Base-by-base conservation (phyloP, 2,113 vertebrate species). In the Pelusios castaneus region DNA sequence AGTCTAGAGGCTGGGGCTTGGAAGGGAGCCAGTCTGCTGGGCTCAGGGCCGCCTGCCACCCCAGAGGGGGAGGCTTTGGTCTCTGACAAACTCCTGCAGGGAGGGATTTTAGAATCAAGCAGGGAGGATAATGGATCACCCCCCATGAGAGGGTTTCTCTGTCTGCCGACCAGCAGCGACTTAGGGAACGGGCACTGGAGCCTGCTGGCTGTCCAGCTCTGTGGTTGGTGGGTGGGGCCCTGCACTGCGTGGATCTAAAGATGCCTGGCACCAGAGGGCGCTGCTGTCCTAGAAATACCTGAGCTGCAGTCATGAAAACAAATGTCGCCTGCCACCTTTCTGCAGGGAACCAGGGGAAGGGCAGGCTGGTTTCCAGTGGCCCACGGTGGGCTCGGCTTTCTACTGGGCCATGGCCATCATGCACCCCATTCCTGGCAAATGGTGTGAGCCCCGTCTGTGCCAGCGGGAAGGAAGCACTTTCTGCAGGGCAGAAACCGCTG, bases 101-200 rank as follows among this genome's bases (percentile, higher is more conserved):
- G 51, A 76, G 54, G 63, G 54, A 54, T 6, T 21, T 5, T 60
- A 56, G 49, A 13, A 8, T 0, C 1, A 25, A 34, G 49, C 5
- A 84, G 60, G 51, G 58, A 56, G 47, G 27, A 41, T 79, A 41
- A 0, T 0, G 2, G 52, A 82, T 70, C 12, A 0, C 0, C 29
- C 29, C 31, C 29, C 17, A 54, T 3, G 31, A 52, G 47, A 52
- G 49, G 34, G 34, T 10, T 54, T 27, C 45, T 45, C n/a, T n/a
- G 22, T 21, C 19, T 70, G 22, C 51, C 0, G 8, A 11, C 31
- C 60, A 55, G 4, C 0, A 0, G 25, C 5, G 31, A 29, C 41
- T 24, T 47, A 13, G 10, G 43, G n/a, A 24, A 21, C 22, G 10
- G 11, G 11, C 77, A n/a, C n/a, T n/a, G n/a, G n/a, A n/a, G n/a